These are phyloP conservation scores for Novumbra hubbsi DNA, from an alignment of 2,797 vertebrate species.

Conservation along the genomic window DNA sequence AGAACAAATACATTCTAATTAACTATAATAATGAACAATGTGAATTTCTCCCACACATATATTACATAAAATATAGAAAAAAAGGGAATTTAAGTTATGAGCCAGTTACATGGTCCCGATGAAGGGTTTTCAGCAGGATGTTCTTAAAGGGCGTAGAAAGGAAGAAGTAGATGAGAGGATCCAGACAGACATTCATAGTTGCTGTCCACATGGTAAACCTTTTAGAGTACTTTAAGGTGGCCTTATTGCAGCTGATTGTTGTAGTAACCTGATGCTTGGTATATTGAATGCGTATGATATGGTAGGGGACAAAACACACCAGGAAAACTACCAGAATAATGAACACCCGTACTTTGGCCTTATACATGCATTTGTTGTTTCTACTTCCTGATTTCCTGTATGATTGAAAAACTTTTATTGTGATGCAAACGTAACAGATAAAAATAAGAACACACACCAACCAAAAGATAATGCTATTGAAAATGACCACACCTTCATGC, in stretches of 20 bases:
- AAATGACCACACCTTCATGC: slow-evolving; percentile 66
- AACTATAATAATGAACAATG: too few species aligned
- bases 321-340: slow-evolving; percentile 85
- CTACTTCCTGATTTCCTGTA: slow-evolving; percentile 84
- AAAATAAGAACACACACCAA: slow-evolving; percentile 74
- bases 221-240: slow-evolving; percentile 67
- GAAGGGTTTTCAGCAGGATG: slow-evolving; percentile 31
- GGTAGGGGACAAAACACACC: slow-evolving; percentile 83
- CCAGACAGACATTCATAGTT: slow-evolving; percentile 80
- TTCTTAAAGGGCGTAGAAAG: slow-evolving; percentile 70
- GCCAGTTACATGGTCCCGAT: neutral
- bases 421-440: slow-evolving; percentile 84
- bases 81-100: too few species aligned
- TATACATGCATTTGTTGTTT: slow-evolving; percentile 78
- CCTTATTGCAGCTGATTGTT: slow-evolving; percentile 4
- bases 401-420: slow-evolving; percentile 81
- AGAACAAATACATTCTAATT: too few species aligned
- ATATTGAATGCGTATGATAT: slow-evolving; percentile 80
- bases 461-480: slow-evolving; percentile 73
- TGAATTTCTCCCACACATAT: too few species aligned
- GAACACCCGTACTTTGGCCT: slow-evolving; percentile 83
- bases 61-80: too few species aligned
- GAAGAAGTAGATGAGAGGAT: too few species aligned
- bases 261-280: slow-evolving; percentile 72
- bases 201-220: slow-evolving; percentile 77